Base-by-base conservation (phyloP, 2,113 vertebrate species). In the Calidris pygmaea region DNA sequence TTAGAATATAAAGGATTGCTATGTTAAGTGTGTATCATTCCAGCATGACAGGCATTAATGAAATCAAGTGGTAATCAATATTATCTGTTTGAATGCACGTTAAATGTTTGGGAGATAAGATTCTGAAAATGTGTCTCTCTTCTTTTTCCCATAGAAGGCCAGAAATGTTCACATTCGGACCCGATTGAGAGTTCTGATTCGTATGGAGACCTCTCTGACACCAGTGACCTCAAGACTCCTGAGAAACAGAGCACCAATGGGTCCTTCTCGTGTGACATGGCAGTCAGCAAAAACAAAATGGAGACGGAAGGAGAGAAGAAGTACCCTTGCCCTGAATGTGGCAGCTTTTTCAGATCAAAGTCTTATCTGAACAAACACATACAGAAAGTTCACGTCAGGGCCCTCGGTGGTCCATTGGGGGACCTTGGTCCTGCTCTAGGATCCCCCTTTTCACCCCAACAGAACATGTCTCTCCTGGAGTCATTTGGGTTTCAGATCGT, bases 401-500 rank as follows among this genome's bases (percentile, higher is more conserved):
- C 98, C 43, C 98, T 98, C 23, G 98, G 98, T 85, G 97, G 98
- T 91, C 96, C 98, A 2, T 67, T 99, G 68, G 98, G 98, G 76
- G 99, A 99, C 96, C 98, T 99, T 55, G 97, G 98, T 90, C 98
- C 99, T 56, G 96, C 98, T 85, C 97, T 99, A 6, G 98, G 98
- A 75, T 99, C 99, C 32, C 99, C 99, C 55, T 99, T 99, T 96
- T 99, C 99, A 79, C 98, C 99, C 63, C 99, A 99, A 98, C 99
- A 99, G 98, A 99, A 99, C 98, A 99, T 99, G 99, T 99, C 99
- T 86, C 98, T 99, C 68, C 98, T 99, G 9, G 99, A 99, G 98
- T 99, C 99, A 2, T 99, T 99, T 70, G 99, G 99, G 93, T 99
- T 99, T 97, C 99, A 99, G 98, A 99, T 99, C 90, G 99, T 99